Base-by-base conservation (phyloP, 2,113 vertebrate genomes). In the Xerus inauris region DNA sequence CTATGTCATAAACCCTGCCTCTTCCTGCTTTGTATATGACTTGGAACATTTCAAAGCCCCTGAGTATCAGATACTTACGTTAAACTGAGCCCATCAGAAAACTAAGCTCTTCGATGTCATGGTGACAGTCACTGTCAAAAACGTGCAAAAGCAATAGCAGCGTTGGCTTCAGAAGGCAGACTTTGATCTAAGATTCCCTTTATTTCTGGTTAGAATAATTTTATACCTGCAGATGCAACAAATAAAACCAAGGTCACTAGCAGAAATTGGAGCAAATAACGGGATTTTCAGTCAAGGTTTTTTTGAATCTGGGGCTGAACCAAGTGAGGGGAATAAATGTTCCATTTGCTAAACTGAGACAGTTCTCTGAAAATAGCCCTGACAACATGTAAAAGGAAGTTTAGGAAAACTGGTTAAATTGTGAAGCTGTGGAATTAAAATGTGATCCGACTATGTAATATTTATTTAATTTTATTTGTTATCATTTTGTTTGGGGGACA, bases 251-350 rank as follows among this genome's bases (percentile, higher is more conserved):
- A 96, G 84, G 91, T 96, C 72, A 85, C 67, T 9, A 69, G 67
- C 17, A 94, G 88, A 95, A 94, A 81, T 47, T 51, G 40, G 72
- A 91, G 83, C n/a, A 92, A 94, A 96, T 88, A 54, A 92, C 86
- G 54, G 45, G 90, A 97, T 92, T 97, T 94, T 88, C 54, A 95
- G 87, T 7, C 9, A 20, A 73, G 32, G 69, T 79, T 96, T 67
- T 67, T 95, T 95, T 92, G 84, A 95, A 93, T 95, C 59, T 91
- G 77, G 35, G 92, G 65, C n/a, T 35, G 77, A 96, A 90, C 45
- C 72, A 17, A 80, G 64, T 16, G 45, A 59, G 28, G n/a, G 67
- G 64, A 19, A 64, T 38, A 81, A 84, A n/a, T 80, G 38, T 79
- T 75, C 42, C 51, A 42, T 92, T 90, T 73, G 76, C 67, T 88